Evolutionary conservation across 2,888 invertebrate species (phyloP), one percentile per base, ranked within the genome.

Genomic region (Eudemis profundana): DNA sequence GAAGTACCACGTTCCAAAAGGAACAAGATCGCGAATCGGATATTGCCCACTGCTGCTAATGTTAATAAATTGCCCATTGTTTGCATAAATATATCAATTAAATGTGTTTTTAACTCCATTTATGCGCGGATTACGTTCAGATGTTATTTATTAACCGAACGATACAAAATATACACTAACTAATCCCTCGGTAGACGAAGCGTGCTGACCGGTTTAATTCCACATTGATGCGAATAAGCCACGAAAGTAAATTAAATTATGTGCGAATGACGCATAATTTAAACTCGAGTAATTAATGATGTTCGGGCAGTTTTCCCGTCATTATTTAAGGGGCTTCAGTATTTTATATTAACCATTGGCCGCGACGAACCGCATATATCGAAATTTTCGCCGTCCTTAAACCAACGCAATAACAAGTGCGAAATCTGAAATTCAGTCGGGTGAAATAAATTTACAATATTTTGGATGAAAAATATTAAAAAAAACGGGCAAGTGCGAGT

Each of bases 241-340:
- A 79, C 76, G 81, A 81, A 78, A 78, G 77, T 81, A 84, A 87
- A 89, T 88, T 89, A 83, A 81, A 87, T 86, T 87, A 84, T 81
- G 83, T 83, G 84, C 83, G 76, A 82, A 82, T 87, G 82, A 83
- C 78, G 85, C 82, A 85, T 82, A 86, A 87, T 83, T 86, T 82
- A 79, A 80, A 77, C 79, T 77, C 75, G 72, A 79, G 81, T 82
- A 82, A 86, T 85, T 87, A 86, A 86, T 85, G 82, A 82, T 79
- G 79, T 77, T 79, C 73, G 69, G 69, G 71, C 70, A 71, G 76
- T 72, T 76, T 78, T 74, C 74, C 71, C 77, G 76, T 76, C 75
- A 73, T 78, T 78, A 78, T 78, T 60, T 46, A 60, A 60, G 60
- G 19, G 53, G 46, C 38, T 65, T 60, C 46, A 59, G 59, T 38